Base-by-base conservation (phyloP, 2,888 invertebrate species). In the Emesis castigata region DNA sequence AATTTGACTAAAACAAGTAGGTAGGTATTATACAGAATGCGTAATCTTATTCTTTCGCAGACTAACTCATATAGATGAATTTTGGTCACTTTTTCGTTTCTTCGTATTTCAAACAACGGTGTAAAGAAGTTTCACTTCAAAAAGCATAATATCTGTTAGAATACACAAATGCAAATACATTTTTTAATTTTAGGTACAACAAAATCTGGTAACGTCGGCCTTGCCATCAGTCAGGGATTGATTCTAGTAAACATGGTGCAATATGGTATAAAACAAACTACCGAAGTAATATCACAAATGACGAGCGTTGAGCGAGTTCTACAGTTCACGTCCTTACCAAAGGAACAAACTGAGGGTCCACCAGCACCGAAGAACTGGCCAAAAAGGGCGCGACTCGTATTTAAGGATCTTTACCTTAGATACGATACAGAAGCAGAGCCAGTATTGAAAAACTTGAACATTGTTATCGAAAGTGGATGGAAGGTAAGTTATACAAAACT, bases 181-280 rank as follows among this genome's bases (percentile, higher is more conserved):
- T 66, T 1, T n/a, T 68, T 11, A 20, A 58, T 74, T 87, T 29
- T 88, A 97, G 97, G 94, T n/a, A 89, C 91, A 48, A 96, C 96
- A 1, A 93, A 94, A 76, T 97, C 97, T 2, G 97, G 97, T 0
- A 96, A 97, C 88, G 97, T 98, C 1, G 98, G 98, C 3, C 91
- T 98, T 68, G 97, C 97, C 0, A 95, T 98, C 80, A 97, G 97
- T 31, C 98, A 98, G 86, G 97, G 97, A 78, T 92, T 98, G 73
- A 97, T 97, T 85, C 90, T 98, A 78, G 98, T 98, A 73, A 98
- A 98, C 81, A 97, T 98, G 97, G 96, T 98, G 75, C 98, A 98
- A 90, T 97, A 97, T 93, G 98, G 98, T 8, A 97, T 98, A 80
- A 96, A 98, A 76, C 98, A 98, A 90, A 96, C 97, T 39, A 97